These are phyloP conservation scores for Buceros bicornis DNA, from an alignment of 2,797 vertebrate species.

Conservation along the genomic window DNA sequence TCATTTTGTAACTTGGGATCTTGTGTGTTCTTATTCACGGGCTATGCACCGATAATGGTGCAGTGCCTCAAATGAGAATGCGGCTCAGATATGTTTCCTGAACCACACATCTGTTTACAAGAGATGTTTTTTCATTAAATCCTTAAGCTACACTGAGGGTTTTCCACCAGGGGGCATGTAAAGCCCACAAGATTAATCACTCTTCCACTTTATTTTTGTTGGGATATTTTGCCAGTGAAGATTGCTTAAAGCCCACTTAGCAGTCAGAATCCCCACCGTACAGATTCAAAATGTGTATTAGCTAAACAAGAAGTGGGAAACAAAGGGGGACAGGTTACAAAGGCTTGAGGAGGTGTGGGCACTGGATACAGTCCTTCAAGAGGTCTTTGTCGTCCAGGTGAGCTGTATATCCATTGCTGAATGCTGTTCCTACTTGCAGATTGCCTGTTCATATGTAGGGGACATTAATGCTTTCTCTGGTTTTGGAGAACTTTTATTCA, in stretches of 20 bases:
- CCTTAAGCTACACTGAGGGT: neutral
- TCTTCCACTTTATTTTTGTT: neutral
- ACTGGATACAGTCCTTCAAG: neutral
- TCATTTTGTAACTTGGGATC: conserved; percentile 70
- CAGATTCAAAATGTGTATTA: neutral
- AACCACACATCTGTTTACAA: conserved; percentile 61
- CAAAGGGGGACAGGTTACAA: neutral
- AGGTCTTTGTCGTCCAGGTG: neutral
- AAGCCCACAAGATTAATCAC: conserved; percentile 26
- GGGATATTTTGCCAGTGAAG: neutral
- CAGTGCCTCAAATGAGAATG: conserved; percentile 45
- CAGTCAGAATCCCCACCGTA: neutral
- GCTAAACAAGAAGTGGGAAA: neutral
- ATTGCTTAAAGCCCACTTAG: neutral
- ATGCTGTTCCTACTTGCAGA: neutral
- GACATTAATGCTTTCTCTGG: neutral
- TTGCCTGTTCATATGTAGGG: neutral
- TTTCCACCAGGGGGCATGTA: conserved; percentile 78
- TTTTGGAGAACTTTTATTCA: neutral
- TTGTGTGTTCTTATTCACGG: conserved; percentile 65
- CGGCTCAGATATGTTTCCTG: conserved; percentile 55
- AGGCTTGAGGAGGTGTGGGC: neutral
- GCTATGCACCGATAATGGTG: conserved; percentile 39
- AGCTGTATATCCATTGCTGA: neutral
- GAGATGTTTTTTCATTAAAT: conserved; percentile 7